Evolutionary conservation across 2,888 invertebrate species (phyloP), one percentile per base, ranked within the genome.

Genomic region (Parnassius apollo): DNA sequence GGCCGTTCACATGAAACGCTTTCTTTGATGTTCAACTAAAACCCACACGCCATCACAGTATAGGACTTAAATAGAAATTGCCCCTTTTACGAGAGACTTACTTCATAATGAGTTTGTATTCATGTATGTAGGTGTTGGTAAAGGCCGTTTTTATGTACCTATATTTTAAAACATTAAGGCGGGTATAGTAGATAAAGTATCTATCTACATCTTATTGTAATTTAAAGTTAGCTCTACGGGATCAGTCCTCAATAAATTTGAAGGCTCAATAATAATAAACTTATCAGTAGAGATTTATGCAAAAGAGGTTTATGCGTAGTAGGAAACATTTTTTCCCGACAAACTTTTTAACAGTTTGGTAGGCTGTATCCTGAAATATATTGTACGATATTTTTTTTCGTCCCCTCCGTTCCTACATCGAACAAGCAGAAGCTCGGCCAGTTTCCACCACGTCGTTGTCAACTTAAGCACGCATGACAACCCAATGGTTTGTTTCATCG

Each of bases 161-260:
- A 59, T 58, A 58, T 59, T 52, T 52, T 59, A 59, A 44, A 52
- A 52, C 35, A 46, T 59, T 59, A 59, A 52, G 59, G 59, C 51
- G 52, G 51, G 13, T 25, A 18, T 46, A 9, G 25, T 25, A 11
- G 35, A 52, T 25, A n/a, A 52, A 35, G 52, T 52, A 52, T 52
- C n/a, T 52, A 52, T 52, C n/a, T 35, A 52, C 35, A 35, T 9
- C 22, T 35, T 25, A 52, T 52, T n/a, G 35, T 10, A 35, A 10
- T 52, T 52, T 22, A 52, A 52, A 18, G 1, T 18, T 18, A 18
- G 18, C 18, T 18, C 18, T 18, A 18, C 18, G 18, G 18, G 18
- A 18, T 18, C 18, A 18, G 18, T 18, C 18, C 18, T 18, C 18
- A 18, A 18, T 18, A 18, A 18, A 18, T 18, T 18, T 18, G 18